Base-by-base conservation (phyloP, 2,113 vertebrate genomes). In the Xenopus borealis region DNA sequence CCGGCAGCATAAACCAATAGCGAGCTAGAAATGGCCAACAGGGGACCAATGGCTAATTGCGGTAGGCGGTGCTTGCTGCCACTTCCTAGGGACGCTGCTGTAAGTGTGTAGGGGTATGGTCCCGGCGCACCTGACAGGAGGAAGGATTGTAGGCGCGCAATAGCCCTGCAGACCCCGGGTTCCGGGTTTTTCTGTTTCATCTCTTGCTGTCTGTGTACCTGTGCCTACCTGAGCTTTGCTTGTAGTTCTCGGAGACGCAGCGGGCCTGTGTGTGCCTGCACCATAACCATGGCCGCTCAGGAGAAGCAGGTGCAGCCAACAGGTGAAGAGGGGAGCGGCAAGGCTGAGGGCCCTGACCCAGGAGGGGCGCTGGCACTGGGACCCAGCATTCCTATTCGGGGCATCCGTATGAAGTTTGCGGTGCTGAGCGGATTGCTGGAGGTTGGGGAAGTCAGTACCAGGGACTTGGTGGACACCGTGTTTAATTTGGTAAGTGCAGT, bases 361-460 rank as follows among this genome's bases (percentile, higher is more conserved):
- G 74, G 74, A 14, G 74, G 66, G 13, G 72, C 83, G 72, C 20
- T 83, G 81, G 85, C 92, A 17, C 80, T 96, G 81, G 90, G 89
- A 71, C 94, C 94, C 0, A 90, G 85, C 10, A 84, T 98, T 62
- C 97, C 96, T 16, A 95, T 99, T 79, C 87, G 96, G 85, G 96
- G 97, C 2, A 98, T 98, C 81, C 76, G 82, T 75, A 98, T 98
- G 97, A 99, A 99, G 85, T 99, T 98, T 46, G 97, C 93, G 0
- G 97, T 99, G 79, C 88, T 99, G 50, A 87, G 89, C 0, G 95
- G 97, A 1, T 84, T 99, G 83, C 86, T 97, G 81, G 95, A 98
- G 88, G 96, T 97, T 78, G 95, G 95, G 11, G 94, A 99, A 88
- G 97, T 99, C 66, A 91, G 94, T 81, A 93, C 92, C 79, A 92